Conservation (phyloP, 2,797 vertebrate genomes). For the Myotis myotis region DNA sequence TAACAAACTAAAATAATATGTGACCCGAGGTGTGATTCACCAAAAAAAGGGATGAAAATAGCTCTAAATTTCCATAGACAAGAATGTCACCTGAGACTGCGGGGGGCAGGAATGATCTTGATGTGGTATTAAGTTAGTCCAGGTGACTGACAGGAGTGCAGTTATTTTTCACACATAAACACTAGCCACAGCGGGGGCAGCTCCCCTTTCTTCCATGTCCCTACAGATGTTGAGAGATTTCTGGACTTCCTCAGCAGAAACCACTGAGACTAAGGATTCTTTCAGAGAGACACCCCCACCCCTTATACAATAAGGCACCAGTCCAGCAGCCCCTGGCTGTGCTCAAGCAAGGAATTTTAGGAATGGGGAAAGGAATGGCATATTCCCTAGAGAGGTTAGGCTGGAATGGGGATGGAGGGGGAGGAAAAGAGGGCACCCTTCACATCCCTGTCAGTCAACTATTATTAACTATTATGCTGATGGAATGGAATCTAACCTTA, state of each 20-base stretch:
- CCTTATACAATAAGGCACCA: neutral
- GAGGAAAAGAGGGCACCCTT: conserved; percentile 50
- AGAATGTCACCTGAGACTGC: neutral
- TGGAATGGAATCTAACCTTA: conserved; percentile 74
- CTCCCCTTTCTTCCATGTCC: conserved; percentile 20
- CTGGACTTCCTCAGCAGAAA: conserved; percentile 2
- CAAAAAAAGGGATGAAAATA: neutral
- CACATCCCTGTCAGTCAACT: conserved; percentile 70
- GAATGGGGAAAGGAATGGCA: conserved; percentile 74
- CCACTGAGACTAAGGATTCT: neutral
- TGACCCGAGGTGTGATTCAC: neutral
- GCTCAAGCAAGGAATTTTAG: conserved; percentile 71
- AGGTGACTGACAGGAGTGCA: neutral
- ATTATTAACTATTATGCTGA: conserved; percentile 76
- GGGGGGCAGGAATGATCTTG: neutral
- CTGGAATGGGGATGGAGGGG: conserved; percentile 37
- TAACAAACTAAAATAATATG: conserved; percentile 18
- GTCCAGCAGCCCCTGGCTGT: conserved; percentile 59
- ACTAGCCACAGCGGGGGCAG: neutral
- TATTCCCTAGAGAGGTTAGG: conserved; percentile 73
- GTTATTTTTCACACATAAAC: conserved; percentile 49
- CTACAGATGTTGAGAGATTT: neutral
- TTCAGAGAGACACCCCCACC: neutral
- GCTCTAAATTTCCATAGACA: neutral
- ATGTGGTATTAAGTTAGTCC: neutral